Percentiles rank a stretch among this genome's conserved stretches.
Conservation (phyloP, 2,113 vertebrate species). For the Podocnemis expansa region DNA sequence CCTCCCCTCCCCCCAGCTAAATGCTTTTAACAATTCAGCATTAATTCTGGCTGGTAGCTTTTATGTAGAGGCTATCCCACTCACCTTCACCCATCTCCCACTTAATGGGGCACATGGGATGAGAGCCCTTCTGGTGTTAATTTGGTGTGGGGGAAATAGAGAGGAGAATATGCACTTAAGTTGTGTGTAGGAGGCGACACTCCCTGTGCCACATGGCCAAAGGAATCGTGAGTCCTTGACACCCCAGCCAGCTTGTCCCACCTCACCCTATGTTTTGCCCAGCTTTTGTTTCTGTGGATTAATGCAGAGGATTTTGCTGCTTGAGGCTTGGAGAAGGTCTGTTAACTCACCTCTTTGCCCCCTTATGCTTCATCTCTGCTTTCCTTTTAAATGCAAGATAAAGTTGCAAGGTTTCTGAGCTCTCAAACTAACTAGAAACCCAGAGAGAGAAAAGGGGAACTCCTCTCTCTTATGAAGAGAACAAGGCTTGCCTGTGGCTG, state of each 20-base stretch:
- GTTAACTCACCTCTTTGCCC: neutral
- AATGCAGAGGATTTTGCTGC: neutral
- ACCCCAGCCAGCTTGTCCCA: conserved; percentile 18
- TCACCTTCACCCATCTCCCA: neutral
- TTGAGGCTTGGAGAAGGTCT: neutral
- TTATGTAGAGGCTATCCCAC: neutral
- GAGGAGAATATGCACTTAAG: neutral
- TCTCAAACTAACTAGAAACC: neutral
- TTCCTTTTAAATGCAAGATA: neutral
- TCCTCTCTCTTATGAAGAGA: neutral
- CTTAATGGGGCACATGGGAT: neutral
- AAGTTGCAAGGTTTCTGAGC: neutral
- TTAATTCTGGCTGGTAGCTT: neutral
- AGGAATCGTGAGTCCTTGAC: conserved; percentile 54
- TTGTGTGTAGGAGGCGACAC: neutral
- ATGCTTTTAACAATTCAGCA: neutral
- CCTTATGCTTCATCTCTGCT: conserved; percentile 19
- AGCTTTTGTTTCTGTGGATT: conserved; percentile 30
- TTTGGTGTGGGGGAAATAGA: neutral
- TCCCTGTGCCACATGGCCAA: neutral
- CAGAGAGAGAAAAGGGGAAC: neutral
- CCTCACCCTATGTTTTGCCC: neutral
- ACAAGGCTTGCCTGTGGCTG: conserved; percentile 23
- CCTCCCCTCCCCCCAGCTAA: neutral
- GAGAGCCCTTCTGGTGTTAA: neutral